Evolutionary conservation across 2,113 vertebrate species (phyloP).

Genomic region (Prinia subflava): DNA sequence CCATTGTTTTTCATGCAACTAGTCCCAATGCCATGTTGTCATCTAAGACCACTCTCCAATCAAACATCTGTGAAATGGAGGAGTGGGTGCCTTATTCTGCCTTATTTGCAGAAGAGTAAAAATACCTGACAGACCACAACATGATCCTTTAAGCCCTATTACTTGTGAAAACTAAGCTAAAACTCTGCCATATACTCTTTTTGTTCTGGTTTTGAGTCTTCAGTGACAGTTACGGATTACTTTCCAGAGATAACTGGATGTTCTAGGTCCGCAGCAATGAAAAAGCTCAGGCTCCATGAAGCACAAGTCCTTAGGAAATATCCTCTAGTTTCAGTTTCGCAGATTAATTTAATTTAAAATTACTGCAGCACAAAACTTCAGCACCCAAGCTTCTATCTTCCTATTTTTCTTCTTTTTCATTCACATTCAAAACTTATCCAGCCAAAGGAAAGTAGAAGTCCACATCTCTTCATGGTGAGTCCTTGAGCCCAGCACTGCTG

Average conservation of each 20-base stretch:
- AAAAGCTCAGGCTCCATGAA: neutral
- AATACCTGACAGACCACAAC: neutral
- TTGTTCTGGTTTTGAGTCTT: neutral
- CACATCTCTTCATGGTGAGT: rapidly evolving
- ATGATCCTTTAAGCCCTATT: neutral
- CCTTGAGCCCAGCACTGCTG: neutral
- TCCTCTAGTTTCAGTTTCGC: neutral
- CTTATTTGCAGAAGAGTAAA: neutral
- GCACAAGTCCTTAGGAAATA: neutral
- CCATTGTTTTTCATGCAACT: neutral
- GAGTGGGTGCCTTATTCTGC: neutral
- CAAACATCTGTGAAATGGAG: neutral
- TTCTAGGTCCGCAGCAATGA: neutral
- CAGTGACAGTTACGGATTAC: neutral
- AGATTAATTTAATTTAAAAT: neutral
- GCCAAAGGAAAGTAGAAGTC: neutral
- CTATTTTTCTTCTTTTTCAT: neutral
- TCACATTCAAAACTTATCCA: neutral
- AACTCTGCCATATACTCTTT: neutral
- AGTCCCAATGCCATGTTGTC: neutral
- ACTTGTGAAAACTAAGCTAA: neutral
- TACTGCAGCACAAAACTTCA: neutral
- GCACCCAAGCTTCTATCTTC: neutral
- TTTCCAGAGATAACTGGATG: neutral
- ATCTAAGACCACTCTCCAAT: neutral